These are phyloP conservation scores for Rosalia funebris DNA, from an alignment of 2,888 invertebrate genomes.

Conservation along the genomic window DNA sequence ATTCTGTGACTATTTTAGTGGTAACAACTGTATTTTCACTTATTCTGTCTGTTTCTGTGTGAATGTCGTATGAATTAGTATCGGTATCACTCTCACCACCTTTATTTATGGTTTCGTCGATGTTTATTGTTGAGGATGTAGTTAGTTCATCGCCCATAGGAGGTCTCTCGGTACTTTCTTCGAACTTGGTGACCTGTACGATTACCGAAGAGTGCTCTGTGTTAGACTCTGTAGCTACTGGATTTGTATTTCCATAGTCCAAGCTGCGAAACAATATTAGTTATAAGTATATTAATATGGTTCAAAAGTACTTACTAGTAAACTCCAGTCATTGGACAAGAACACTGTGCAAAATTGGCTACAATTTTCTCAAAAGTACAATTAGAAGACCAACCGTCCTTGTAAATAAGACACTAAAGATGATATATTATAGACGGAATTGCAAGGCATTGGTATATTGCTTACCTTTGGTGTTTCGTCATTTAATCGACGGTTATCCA, in stretches of 20 bases:
- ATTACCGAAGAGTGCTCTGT: too few species aligned
- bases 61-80: too few species aligned
- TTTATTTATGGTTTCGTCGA: too few species aligned
- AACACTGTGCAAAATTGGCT: neutral
- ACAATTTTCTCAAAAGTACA: neutral
- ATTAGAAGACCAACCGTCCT: neutral
- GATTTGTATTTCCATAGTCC: constrained; percentile 2
- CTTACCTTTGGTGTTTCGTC: constrained; percentile 11
- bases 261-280: neutral
- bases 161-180: too few species aligned
- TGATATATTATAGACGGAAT: neutral
- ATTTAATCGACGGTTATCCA: neutral
- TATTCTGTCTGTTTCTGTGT: too few species aligned
- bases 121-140: too few species aligned
- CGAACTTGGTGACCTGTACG: too few species aligned
- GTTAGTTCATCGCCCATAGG: too few species aligned
- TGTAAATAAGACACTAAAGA: constrained; percentile 9
- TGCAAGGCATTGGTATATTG: neutral
- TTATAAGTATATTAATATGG: neutral
- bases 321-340: neutral
- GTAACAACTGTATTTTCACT: too few species aligned
- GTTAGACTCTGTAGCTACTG: neutral
- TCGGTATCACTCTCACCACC: too few species aligned
- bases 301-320: constrained; percentile 9
- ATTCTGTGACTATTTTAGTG: too few species aligned